phyloP scores from a whole-genome alignment of 2,888 invertebrate species.

The Herminia tarsipennalis region DNA sequence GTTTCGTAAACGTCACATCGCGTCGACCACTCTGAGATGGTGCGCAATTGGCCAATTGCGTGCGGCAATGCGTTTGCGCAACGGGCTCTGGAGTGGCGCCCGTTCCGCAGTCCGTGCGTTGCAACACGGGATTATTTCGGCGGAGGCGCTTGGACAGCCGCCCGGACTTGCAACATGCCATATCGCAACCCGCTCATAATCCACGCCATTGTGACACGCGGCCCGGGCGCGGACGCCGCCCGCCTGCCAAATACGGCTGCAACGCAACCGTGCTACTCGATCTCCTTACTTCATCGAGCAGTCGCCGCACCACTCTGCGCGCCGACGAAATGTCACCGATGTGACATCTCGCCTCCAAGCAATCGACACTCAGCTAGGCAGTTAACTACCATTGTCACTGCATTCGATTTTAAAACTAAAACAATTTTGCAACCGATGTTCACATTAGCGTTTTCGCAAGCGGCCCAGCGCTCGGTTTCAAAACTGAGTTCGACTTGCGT shows the following conservation, averaged over 20 bases:
- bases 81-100: slow-evolving; percentile 79
- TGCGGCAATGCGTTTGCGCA: slow-evolving; percentile 70
- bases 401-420: slow-evolving; percentile 82
- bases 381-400: slow-evolving; percentile 57
- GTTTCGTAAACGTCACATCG: slow-evolving; percentile 65
- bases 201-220: slow-evolving; percentile 80
- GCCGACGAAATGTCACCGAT: slow-evolving; percentile 52
- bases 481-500: slow-evolving; percentile 82
- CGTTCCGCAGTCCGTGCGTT: slow-evolving; percentile 80
- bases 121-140: slow-evolving; percentile 85
- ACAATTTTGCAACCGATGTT: slow-evolving; percentile 85
- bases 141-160: slow-evolving; percentile 81
- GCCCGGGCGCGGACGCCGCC: slow-evolving; percentile 60
- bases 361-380: slow-evolving; percentile 31
- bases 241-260: slow-evolving; percentile 77
- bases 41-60: slow-evolving; percentile 74
- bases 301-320: slow-evolving; percentile 11
- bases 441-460: slow-evolving; percentile 86
- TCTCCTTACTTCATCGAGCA: slow-evolving; percentile 65
- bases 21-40: slow-evolving; percentile 49
- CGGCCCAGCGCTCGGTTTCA: slow-evolving; percentile 83
- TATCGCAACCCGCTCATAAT: slow-evolving; percentile 84
- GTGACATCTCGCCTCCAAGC: slow-evolving; percentile 27
- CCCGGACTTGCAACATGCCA: slow-evolving; percentile 84
- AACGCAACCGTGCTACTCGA: slow-evolving; percentile 68